A percentile compares a stretch with the other conserved stretches of the same genome.
Conservation (phyloP, 2,888 invertebrate genomes). For the Lottia scabra region DNA sequence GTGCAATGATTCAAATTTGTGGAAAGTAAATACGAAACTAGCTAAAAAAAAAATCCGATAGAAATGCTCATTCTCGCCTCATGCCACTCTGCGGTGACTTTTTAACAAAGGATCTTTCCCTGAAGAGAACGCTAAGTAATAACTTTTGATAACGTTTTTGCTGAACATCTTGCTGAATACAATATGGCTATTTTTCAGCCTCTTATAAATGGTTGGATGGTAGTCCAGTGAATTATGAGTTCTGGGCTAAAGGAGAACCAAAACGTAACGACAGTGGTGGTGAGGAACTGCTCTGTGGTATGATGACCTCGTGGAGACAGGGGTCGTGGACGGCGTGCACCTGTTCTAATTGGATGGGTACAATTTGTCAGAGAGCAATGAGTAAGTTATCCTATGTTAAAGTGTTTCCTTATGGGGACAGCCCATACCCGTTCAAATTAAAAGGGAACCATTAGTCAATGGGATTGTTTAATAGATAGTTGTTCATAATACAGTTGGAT, state of each 20-base stretch:
- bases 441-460: background rate
- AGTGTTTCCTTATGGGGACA: background rate
- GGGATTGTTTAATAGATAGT: too few relatives aligned
- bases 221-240: conserved; percentile 51
- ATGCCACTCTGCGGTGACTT: too few relatives aligned
- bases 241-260: conserved; percentile 48
- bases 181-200: conserved; percentile 22
- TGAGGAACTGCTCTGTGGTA: background rate
- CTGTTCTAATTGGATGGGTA: background rate
- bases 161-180: too few relatives aligned
- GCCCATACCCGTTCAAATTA: background rate
- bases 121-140: too few relatives aligned
- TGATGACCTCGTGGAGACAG: background rate
- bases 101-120: too few relatives aligned
- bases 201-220: conserved; percentile 45
- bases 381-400: background rate
- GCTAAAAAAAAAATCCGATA: too few relatives aligned
- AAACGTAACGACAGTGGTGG: background rate
- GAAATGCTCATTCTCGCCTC: too few relatives aligned
- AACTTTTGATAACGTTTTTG: too few relatives aligned
- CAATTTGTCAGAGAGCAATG: background rate
- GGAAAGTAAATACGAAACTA: too few relatives aligned
- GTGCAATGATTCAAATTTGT: too few relatives aligned
- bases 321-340: background rate
- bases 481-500: too few relatives aligned